These are phyloP conservation scores for Oophaga sylvatica DNA, from an alignment of 2,797 vertebrate species.

Conservation along the genomic window DNA sequence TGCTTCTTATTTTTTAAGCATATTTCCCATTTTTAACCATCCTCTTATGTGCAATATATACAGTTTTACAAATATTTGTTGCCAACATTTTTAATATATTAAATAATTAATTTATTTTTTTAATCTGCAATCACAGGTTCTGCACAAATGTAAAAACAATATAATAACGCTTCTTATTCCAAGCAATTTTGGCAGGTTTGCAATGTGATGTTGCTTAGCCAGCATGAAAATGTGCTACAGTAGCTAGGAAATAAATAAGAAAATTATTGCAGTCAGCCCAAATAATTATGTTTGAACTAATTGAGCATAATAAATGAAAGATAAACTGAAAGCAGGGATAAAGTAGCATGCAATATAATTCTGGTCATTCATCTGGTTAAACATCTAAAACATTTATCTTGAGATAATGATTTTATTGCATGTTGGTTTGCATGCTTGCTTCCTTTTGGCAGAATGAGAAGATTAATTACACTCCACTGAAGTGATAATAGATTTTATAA, in stretches of 20 bases:
- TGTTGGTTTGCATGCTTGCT: slow-evolving; percentile 11
- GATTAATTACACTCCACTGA: slow-evolving; percentile 40
- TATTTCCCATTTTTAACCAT: background rate
- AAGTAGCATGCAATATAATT: slow-evolving; percentile 38
- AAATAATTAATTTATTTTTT: background rate
- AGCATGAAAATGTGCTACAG: slow-evolving; percentile 51
- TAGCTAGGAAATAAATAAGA: slow-evolving; percentile 49
- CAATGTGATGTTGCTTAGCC: slow-evolving; percentile 38
- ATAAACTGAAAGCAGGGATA: slow-evolving; percentile 25
- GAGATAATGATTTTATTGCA: slow-evolving; percentile 40
- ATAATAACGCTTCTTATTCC: slow-evolving; percentile 25
- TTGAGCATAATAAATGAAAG: slow-evolving; percentile 33
- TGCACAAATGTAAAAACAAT: slow-evolving; percentile 36
- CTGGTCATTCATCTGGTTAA: slow-evolving; percentile 35
- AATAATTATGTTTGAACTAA: slow-evolving; percentile 41
- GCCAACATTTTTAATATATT: background rate
- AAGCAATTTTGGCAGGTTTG: slow-evolving; percentile 49
- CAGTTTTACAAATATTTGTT: background rate
- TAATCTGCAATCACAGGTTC: slow-evolving; percentile 1
- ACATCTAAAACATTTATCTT: slow-evolving; percentile 30
- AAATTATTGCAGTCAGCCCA: slow-evolving; percentile 34
- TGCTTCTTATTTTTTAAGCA: too few relatives aligned
- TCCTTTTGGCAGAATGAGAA: slow-evolving; percentile 12
- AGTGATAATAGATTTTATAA: slow-evolving; percentile 37
- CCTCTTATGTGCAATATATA: background rate